phyloP scores from a whole-genome alignment of 1,140 invertebrate genomes.

The Drosophila trapezifrons region DNA sequence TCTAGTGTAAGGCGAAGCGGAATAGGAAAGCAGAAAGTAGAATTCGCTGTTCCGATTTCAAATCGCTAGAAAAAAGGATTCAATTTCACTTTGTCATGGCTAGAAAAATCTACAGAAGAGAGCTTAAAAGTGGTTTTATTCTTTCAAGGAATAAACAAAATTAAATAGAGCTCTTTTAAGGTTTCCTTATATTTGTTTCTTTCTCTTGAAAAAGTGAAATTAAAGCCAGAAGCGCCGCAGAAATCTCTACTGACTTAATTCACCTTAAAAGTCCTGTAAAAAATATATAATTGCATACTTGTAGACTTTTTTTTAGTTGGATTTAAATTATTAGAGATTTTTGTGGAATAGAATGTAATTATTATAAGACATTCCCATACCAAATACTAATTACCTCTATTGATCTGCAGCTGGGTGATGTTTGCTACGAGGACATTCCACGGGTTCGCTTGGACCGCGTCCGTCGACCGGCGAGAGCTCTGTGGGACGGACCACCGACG shows the following conservation, averaged over 20 bases:
- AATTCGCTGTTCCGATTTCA: too few relatives aligned
- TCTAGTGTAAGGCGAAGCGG: conserved; percentile 25
- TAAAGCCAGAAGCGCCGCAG: not conserved
- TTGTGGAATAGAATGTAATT: not conserved
- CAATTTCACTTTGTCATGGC: not conserved
- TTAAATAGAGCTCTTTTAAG: too few relatives aligned
- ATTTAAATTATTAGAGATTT: not conserved
- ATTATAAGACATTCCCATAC: not conserved
- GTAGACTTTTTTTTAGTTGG: not conserved
- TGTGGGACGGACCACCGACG: conserved; percentile 83
- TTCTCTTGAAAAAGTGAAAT: not conserved
- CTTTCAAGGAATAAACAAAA: too few relatives aligned
- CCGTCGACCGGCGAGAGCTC: conserved; percentile 71
- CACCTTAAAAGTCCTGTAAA: too few relatives aligned
- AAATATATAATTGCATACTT: not conserved
- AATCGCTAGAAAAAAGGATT: not conserved
- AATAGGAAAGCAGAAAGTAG: too few relatives aligned
- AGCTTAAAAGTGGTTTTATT: not conserved
- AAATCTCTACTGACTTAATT: not conserved
- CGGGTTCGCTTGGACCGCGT: conserved; percentile 80
- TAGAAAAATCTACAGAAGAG: not conserved
- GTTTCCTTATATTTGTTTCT: too few relatives aligned
- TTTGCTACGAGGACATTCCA: conserved; percentile 81
- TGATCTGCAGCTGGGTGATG: conserved; percentile 70
- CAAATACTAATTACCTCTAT: not conserved